phyloP scores from a whole-genome alignment of 2,888 invertebrate genomes.

The Malacosoma neustria region DNA sequence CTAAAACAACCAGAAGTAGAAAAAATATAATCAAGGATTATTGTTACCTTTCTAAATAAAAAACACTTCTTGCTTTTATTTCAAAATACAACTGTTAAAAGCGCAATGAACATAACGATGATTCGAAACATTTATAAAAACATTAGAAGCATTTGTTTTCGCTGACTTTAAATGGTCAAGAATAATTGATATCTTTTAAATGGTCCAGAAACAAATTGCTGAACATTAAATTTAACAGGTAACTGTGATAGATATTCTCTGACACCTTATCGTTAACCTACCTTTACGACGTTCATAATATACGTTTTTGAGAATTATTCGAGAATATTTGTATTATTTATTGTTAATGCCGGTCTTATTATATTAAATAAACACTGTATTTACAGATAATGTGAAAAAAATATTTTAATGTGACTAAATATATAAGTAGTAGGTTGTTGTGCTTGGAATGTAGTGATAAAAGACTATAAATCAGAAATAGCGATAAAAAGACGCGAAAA shows the following conservation, averaged over 20 bases:
- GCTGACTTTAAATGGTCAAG: background rate
- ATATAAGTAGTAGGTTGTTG: too few relatives aligned
- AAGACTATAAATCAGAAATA: too few relatives aligned
- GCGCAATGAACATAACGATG: conserved; percentile 1
- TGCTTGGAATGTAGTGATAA: too few relatives aligned
- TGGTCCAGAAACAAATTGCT: conserved; percentile 1
- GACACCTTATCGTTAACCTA: background rate
- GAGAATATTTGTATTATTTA: too few relatives aligned
- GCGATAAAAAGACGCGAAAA: too few relatives aligned
- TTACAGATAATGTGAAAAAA: too few relatives aligned
- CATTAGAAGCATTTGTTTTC: conserved; percentile 2
- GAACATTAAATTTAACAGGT: background rate
- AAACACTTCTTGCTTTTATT: background rate
- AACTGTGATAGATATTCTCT: background rate
- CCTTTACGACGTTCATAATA: background rate
- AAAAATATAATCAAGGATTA: too few relatives aligned
- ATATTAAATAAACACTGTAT: too few relatives aligned
- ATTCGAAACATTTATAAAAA: conserved; percentile 5
- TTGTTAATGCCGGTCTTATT: too few relatives aligned
- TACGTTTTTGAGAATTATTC: too few relatives aligned
- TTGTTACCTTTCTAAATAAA: background rate
- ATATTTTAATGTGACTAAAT: too few relatives aligned
- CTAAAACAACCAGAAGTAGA: too few relatives aligned
- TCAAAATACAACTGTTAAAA: background rate
- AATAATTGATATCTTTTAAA: background rate